phyloP scores from a whole-genome alignment of 2,113 vertebrate genomes.

The Festucalex cinctus region DNA sequence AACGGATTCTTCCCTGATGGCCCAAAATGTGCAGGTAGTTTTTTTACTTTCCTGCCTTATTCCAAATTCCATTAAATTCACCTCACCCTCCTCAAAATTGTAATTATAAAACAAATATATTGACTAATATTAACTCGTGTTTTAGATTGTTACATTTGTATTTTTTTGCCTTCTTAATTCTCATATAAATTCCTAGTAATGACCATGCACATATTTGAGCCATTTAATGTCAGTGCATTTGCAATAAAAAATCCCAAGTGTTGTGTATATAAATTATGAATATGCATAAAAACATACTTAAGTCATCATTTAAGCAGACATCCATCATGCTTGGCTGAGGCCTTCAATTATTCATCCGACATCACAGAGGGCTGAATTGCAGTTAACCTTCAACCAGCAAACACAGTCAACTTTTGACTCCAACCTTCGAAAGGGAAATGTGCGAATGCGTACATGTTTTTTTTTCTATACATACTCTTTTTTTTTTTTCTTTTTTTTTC shows the following conservation, averaged over 20 bases:
- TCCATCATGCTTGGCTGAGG: not conserved
- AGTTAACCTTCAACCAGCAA: not conserved
- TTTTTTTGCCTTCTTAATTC: too few relatives aligned
- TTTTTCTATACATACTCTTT: not conserved
- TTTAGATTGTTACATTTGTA: too few relatives aligned
- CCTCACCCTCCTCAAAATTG: too few relatives aligned
- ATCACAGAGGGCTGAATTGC: not conserved
- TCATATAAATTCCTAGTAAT: too few relatives aligned
- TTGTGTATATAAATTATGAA: not conserved
- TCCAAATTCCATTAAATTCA: not conserved
- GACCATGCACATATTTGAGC: not conserved
- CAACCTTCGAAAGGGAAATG: not conserved
- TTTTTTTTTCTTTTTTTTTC: not conserved
- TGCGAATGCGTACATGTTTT: not conserved
- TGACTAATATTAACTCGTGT: too few relatives aligned
- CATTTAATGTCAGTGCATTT: not conserved
- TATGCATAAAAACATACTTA: constrained; percentile 2
- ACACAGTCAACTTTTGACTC: constrained; percentile 1
- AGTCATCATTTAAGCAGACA: not conserved
- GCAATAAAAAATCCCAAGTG: not conserved
- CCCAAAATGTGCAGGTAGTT: constrained; percentile 43
- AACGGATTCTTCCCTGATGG: constrained; percentile 39
- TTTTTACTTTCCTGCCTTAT: not conserved
- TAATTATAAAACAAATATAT: too few relatives aligned
- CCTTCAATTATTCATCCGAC: not conserved